A percentile compares a stretch with the other conserved stretches of the same genome.
Evolutionary conservation across 2,888 invertebrate genomes (phyloP).

Genomic region (Nymphalis c-album): DNA sequence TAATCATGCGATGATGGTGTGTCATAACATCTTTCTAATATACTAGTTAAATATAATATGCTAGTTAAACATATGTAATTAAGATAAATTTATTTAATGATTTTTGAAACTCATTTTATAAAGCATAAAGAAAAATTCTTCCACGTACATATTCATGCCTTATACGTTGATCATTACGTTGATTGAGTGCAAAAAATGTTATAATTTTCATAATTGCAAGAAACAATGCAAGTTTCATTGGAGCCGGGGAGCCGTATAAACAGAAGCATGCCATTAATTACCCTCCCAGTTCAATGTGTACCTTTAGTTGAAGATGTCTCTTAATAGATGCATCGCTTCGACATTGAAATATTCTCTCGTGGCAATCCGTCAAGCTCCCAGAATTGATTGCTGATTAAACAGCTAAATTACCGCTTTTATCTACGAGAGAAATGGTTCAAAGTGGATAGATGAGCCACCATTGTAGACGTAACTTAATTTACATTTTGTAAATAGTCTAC

Average conservation of each 20-base stretch:
- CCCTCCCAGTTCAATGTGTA: conserved; percentile 25
- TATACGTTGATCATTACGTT: not conserved
- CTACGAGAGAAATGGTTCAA: conserved; percentile 43
- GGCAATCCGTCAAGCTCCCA: conserved; percentile 68
- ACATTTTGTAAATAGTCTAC: conserved; percentile 15
- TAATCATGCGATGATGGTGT: too few relatives aligned
- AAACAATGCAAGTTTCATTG: conserved; percentile 15
- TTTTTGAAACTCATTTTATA: not conserved
- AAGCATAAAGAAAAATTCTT: not conserved
- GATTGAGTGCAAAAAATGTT: not conserved
- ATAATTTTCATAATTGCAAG: not conserved
- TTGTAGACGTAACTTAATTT: conserved; percentile 28
- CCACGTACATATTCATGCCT: not conserved
- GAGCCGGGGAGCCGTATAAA: conserved; percentile 18
- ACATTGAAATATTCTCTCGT: conserved; percentile 62
- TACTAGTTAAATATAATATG: too few relatives aligned
- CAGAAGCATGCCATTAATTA: conserved; percentile 29
- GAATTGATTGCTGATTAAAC: conserved; percentile 70
- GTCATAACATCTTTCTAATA: too few relatives aligned
- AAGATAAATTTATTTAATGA: too few relatives aligned
- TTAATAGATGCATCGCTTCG: conserved; percentile 43
- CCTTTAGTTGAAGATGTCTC: conserved; percentile 35
- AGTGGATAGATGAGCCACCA: conserved; percentile 33
- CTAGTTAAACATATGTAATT: too few relatives aligned
- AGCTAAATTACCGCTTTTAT: conserved; percentile 61